Evolutionary conservation across 2,797 vertebrate genomes (phyloP), one percentile per base, ranked within the genome.

Genomic region (Aphelocoma californica): DNA sequence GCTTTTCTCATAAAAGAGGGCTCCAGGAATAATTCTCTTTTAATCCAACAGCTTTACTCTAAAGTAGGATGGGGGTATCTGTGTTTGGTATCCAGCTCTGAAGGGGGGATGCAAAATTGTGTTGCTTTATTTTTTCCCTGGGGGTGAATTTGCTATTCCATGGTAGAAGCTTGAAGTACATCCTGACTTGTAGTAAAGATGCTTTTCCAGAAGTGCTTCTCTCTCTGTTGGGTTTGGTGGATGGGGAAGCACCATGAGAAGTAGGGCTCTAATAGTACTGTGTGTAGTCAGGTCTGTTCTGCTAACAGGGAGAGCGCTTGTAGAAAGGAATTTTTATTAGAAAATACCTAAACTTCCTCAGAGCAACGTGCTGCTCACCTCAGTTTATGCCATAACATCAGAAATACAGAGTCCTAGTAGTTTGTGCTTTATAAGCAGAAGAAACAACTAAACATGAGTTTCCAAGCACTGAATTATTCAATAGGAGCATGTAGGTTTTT

Each of bases 381-480:
- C 73, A 18, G 53, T 45, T 86, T 60, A 23, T 84, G 44, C 21
- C 36, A 16, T 5, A 62, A 79, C 47, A 45, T 75, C 73, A 81
- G 54, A 92, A 66, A 34, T 61, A 29, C 0, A 31, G n/a, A 72
- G 44, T 29, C 3, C n/a, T 54, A 16, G 31, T 19, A 56, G 69
- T 6, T 48, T 69, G 65, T 69, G 47, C 18, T 88, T 70, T 75
- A 20, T 54, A 75, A 75, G 31, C 48, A 57, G 70, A 69, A 91
- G n/a, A 2, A 69, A 36, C 44, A 92, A 38, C 71, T 72, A n/a
- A 95, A 90, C 26, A 32, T 31, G 54, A 40, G 38, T 75, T 88
- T 88, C 66, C 40, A n/a, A 18, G 28, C 7, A 12, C 57, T 91
- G 75, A 94, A 92, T 93, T 83, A 93, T 91, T 89, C 81, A 92